These are phyloP conservation scores for Papilio aristodemus DNA, from an alignment of 1,140 invertebrate genomes.

Conservation along the genomic window DNA sequence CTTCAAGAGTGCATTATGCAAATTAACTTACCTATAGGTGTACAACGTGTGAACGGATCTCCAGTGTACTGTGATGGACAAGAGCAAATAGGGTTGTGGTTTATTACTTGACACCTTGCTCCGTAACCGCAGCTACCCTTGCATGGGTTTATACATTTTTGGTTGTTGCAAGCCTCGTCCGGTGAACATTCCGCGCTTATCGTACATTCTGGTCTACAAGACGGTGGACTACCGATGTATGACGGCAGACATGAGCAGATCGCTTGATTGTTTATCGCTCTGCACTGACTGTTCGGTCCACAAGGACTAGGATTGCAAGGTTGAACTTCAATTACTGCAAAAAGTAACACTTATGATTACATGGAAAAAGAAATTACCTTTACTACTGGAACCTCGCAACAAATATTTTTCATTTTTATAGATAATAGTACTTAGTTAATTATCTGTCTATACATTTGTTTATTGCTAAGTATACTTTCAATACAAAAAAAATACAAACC, in stretches of 20 bases:
- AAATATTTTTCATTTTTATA: no score
- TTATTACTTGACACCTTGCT: conserved; percentile 88
- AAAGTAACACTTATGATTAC: conserved; percentile 35
- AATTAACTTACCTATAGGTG: conserved; percentile 69
- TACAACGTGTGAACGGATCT: conserved; percentile 85
- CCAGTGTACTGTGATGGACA: conserved; percentile 84
- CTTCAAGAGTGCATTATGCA: not conserved
- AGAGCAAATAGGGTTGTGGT: conserved; percentile 88
- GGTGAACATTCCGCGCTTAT: conserved; percentile 85
- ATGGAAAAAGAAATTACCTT: conserved; percentile 18
- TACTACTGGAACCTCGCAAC: no score
- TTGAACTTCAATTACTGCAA: conserved; percentile 62
- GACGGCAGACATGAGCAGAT: conserved; percentile 87
- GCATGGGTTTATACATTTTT: conserved; percentile 86
- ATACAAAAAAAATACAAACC: conserved; percentile 45
- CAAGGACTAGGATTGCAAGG: conserved; percentile 86
- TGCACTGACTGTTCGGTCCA: conserved; percentile 87
- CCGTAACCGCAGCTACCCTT: conserved; percentile 87
- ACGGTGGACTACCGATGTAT: conserved; percentile 87
- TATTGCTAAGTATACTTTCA: not conserved
- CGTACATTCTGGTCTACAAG: conserved; percentile 87
- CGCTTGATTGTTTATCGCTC: conserved; percentile 82
- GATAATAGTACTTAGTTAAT: no score
- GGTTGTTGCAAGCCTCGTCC: conserved; percentile 84
- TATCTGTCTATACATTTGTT: not conserved